These are phyloP conservation scores for Mycteria americana DNA, from an alignment of 2,797 vertebrate genomes.

Conservation along the genomic window DNA sequence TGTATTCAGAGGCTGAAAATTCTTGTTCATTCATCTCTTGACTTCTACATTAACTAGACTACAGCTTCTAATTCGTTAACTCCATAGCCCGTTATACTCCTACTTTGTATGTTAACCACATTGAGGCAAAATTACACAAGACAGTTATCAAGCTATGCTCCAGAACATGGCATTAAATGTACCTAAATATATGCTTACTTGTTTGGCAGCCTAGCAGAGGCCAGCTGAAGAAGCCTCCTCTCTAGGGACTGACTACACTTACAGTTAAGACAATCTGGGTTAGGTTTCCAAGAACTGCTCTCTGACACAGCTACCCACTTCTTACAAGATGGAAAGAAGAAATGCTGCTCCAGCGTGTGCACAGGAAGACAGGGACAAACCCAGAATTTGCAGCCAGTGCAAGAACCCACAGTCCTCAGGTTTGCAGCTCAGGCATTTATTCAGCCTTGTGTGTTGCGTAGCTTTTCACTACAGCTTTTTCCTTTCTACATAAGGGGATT, in stretches of 20 bases:
- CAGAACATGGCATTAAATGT: neutral
- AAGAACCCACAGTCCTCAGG: neutral
- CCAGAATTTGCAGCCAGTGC: neutral
- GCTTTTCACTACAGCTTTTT: neutral
- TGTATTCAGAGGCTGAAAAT: neutral
- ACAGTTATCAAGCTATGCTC: neutral
- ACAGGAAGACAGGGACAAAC: neutral
- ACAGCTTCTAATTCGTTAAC: neutral
- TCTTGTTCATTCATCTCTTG: neutral
- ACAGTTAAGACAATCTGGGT: neutral
- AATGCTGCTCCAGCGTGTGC: neutral
- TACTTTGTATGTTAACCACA: neutral
- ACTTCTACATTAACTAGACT: neutral
- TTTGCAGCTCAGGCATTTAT: neutral
- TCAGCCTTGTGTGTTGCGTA: neutral
- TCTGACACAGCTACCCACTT: neutral
- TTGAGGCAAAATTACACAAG: neutral
- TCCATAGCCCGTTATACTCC: neutral
- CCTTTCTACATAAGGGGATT: neutral
- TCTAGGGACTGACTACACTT: neutral
- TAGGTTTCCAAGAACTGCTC: neutral
- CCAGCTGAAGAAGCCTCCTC: neutral
- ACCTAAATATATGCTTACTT: fast-evolving
- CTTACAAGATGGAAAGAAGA: neutral
- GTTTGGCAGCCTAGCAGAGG: neutral